Base-by-base conservation (phyloP, 2,797 vertebrate species). In the Furcifer pardalis region DNA sequence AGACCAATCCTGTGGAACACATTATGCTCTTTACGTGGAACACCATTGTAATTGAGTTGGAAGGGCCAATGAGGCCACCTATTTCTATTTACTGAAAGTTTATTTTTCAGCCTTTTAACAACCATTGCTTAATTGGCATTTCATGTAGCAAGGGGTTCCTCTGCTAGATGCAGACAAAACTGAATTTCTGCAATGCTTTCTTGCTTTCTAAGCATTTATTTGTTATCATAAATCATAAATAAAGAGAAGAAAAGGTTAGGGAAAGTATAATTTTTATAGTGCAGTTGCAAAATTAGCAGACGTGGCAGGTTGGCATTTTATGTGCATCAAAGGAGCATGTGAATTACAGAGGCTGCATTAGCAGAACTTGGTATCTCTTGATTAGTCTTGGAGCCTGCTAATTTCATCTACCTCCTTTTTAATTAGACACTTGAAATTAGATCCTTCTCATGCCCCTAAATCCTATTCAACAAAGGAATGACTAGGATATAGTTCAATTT, bases 201-300 rank as follows among this genome's bases (percentile, higher is more conserved):
- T 90, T 92, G 79, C 77, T n/a, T n/a, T n/a, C n/a, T 65, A 88
- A 87, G 78, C 82, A 82, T 88, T 89, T 71, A 86, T 91, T 91
- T 88, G 59, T 62, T 86, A 32, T 72, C 66, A 83, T 92, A 88
- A 93, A 93, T 87, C 74, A 81, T 66, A 89, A 89, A 92, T 90
- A 87, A 92, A 92, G 62, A 37, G 49, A 87, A 88, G 91, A 83
- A 93, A 94, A 92, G 89, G 91, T 77, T 76, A 79, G 81, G 42
- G 85, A 89, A 74, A 65, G 82, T 86, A 86, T 83, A 37, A 92
- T 94, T 94, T 90, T 92, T 92, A 91, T 92, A 92, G 46, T 30
- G 88, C 74, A 87, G 90, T 92, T 69, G 52, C 89, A 93, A 90
- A 87, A 91, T 71, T 92, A 93, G 86, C 85, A 88, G 87, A 84